These are phyloP conservation scores for Reinhardtius hippoglossoides DNA, from an alignment of 2,113 vertebrate genomes.

Conservation along the genomic window DNA sequence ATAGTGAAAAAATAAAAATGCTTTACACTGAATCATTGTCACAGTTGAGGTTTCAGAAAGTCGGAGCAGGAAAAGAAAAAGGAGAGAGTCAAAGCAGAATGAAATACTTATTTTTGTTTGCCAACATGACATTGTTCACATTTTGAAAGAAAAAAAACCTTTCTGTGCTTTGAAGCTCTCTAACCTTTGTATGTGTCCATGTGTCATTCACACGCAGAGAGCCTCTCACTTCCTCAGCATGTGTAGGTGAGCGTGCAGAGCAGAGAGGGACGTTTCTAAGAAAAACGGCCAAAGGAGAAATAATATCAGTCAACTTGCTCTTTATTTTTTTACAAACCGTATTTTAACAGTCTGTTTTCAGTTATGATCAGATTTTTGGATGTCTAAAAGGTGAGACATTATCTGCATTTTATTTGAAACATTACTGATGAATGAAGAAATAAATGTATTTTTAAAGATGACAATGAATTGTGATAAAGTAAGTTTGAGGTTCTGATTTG, in stretches of 20 bases:
- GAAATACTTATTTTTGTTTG: constrained; percentile 22
- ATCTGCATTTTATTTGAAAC: not conserved
- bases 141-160: constrained; percentile 22
- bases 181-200: constrained; percentile 4
- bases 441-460: not conserved
- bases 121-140: not conserved
- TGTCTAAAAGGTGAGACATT: not conserved
- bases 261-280: not conserved
- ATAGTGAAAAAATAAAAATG: constrained; percentile 16
- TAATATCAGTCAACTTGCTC: not conserved
- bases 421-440: not conserved
- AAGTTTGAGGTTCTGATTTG: not conserved
- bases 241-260: not conserved
- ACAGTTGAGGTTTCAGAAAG: constrained; percentile 13
- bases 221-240: constrained; percentile 11
- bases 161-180: constrained; percentile 14
- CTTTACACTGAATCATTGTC: not conserved
- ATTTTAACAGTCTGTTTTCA: constrained; percentile 4
- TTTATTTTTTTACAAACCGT: not conserved
- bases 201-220: constrained; percentile 24
- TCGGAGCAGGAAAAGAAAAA: constrained; percentile 23
- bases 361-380: not conserved
- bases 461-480: not conserved
- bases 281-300: constrained; percentile 2
- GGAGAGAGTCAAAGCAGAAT: constrained; percentile 10